phyloP scores from a whole-genome alignment of 2,888 invertebrate genomes.

The Gymnocheta viridis region DNA sequence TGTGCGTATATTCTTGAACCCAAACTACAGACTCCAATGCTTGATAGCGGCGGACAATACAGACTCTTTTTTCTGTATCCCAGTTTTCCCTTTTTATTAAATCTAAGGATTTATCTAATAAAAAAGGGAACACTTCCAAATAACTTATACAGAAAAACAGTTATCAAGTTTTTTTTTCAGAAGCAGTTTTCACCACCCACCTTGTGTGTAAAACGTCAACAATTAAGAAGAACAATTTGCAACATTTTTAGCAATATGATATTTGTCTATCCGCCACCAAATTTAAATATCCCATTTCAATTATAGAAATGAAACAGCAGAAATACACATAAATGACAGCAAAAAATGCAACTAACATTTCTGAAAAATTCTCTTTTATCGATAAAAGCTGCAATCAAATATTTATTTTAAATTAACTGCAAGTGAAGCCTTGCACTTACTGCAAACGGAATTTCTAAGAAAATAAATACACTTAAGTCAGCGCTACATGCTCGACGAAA shows the following conservation, averaged over 20 bases:
- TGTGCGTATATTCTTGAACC: no score
- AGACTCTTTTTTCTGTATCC: no score
- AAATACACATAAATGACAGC: neutral
- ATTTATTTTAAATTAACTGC: slow-evolving; percentile 62
- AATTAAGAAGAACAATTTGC: neutral
- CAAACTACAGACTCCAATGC: no score
- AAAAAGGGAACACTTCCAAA: no score
- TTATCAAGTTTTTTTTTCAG: no score
- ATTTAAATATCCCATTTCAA: neutral
- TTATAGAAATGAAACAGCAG: neutral
- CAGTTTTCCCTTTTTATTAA: no score
- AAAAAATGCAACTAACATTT: neutral
- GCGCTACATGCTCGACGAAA: neutral
- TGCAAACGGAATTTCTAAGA: slow-evolving; percentile 19
- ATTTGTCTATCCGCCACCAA: neutral
- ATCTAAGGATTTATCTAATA: no score
- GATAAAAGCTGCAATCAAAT: slow-evolving; percentile 50
- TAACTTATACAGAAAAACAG: no score
- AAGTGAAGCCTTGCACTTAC: neutral
- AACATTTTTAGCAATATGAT: neutral
- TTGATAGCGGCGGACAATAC: no score
- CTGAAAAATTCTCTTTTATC: slow-evolving; percentile 13
- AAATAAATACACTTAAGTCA: slow-evolving; percentile 40
- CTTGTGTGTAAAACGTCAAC: no score
- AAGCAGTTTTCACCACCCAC: no score